Percentiles rank a stretch among this genome's conserved stretches.
Conservation (phyloP, 1,140 invertebrate species). For the Drosophila fuyamai region DNA sequence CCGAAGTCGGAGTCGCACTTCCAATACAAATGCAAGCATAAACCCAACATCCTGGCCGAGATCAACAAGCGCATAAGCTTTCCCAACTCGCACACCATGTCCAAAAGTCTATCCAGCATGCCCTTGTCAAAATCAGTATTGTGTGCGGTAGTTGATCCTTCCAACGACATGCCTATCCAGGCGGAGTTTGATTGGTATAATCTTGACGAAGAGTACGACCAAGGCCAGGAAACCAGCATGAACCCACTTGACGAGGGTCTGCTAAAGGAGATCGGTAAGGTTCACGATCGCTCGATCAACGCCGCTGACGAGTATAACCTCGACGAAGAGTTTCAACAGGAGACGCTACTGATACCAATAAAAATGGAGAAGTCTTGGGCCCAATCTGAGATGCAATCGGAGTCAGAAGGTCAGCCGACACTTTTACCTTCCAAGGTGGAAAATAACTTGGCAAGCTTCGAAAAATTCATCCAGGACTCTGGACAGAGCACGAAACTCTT, state of each 20-base stretch:
- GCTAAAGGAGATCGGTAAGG: slow-evolving; percentile 66
- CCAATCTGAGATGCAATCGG: no score
- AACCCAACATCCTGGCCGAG: slow-evolving; percentile 75
- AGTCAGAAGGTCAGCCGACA: no score
- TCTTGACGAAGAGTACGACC: slow-evolving; percentile 82
- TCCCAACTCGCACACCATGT: slow-evolving; percentile 61
- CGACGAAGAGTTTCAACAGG: slow-evolving; percentile 75
- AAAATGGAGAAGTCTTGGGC: no score
- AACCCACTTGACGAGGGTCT: slow-evolving; percentile 34
- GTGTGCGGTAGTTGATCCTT: slow-evolving; percentile 25
- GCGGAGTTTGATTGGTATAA: slow-evolving; percentile 84
- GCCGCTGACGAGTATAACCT: slow-evolving; percentile 80
- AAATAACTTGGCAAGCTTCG: no score
- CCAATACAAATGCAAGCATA: slow-evolving; percentile 72
- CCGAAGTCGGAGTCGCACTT: slow-evolving; percentile 5
- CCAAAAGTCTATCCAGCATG: slow-evolving; percentile 39
- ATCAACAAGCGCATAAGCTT: slow-evolving; percentile 75
- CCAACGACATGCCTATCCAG: slow-evolving; percentile 64
- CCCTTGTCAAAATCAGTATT: slow-evolving; percentile 33
- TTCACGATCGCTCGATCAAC: slow-evolving; percentile 42
- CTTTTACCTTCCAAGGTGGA: no score
- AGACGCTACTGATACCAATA: not conserved
- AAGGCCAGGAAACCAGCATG: slow-evolving; percentile 14
- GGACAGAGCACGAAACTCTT: no score
- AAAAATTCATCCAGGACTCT: no score